Conservation (phyloP, 2,888 invertebrate genomes). For the Carterocephalus palaemon region DNA sequence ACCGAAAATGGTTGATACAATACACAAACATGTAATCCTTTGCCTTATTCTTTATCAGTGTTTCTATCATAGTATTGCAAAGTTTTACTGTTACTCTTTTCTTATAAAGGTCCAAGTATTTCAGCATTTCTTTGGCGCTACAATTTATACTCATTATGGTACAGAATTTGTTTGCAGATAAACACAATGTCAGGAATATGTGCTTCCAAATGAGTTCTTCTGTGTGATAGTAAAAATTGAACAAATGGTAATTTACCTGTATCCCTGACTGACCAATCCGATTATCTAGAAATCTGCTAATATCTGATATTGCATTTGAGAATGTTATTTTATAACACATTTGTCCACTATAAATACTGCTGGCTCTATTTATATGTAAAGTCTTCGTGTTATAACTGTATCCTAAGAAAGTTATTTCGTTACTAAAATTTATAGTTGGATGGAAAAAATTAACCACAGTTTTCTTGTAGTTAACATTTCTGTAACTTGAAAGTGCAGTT, state of each 20-base stretch:
- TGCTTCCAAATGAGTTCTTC: conserved; percentile 63
- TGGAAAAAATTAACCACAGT: conserved; percentile 62
- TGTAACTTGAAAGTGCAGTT: conserved; percentile 54
- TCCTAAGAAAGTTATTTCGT: conserved; percentile 64
- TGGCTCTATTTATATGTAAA: conserved; percentile 60
- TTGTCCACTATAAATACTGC: conserved; percentile 59
- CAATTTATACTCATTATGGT: conserved; percentile 63
- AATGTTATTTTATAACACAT: conserved; percentile 72
- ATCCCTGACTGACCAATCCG: conserved; percentile 68
- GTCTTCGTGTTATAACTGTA: conserved; percentile 59
- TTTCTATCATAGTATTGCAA: conserved; percentile 57
- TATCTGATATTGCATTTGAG: conserved; percentile 48
- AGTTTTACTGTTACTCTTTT: conserved; percentile 64
- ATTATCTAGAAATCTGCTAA: conserved; percentile 60
- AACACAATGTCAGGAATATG: conserved; percentile 62
- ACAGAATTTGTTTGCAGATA: conserved; percentile 73
- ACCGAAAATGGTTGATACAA: conserved; percentile 70
- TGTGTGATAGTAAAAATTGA: conserved; percentile 59
- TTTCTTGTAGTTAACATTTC: conserved; percentile 66
- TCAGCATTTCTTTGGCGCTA: conserved; percentile 47
- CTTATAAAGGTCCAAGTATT: conserved; percentile 56
- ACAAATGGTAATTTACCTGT: conserved; percentile 63
- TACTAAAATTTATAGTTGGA: conserved; percentile 43
- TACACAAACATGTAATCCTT: conserved; percentile 50
- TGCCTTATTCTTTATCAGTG: conserved; percentile 50